Conservation (phyloP, 2,888 invertebrate genomes). For the Tenodera sinensis region DNA sequence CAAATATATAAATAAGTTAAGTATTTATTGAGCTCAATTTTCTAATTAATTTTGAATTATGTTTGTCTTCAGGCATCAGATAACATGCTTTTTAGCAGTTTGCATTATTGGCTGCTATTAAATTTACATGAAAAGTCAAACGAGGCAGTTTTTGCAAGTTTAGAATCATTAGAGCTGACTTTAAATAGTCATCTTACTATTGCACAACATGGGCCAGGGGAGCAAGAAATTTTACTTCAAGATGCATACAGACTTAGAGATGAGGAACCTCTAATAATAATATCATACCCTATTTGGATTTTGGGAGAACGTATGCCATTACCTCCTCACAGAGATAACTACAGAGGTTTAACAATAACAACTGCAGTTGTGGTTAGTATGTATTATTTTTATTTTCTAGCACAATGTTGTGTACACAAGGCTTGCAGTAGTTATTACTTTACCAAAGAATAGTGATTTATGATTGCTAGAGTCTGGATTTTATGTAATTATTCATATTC, state of each 20-base stretch:
- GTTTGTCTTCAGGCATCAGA: neutral
- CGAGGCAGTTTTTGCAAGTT: neutral
- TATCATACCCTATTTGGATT: neutral
- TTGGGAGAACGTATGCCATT: neutral
- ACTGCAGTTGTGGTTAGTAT: neutral
- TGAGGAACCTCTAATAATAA: neutral
- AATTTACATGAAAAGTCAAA: neutral
- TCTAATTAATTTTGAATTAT: neutral
- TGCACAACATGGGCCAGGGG: neutral
- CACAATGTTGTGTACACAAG: neutral
- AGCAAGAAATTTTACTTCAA: neutral
- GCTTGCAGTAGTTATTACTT: neutral
- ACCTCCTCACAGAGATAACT: neutral
- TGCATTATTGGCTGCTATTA: neutral
- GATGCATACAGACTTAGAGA: neutral
- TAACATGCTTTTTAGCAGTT: neutral
- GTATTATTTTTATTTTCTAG: neutral
- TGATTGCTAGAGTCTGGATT: too few species aligned
- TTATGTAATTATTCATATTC: too few species aligned
- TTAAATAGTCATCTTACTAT: neutral
- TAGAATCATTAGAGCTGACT: neutral
- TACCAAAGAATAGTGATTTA: neutral
- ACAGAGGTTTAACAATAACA: neutral
- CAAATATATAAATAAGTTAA: too few species aligned
- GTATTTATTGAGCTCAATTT: too few species aligned